Percentiles rank a stretch among this genome's conserved stretches.
Evolutionary conservation across 1,140 invertebrate genomes (phyloP).

Genomic region (Anoplolepis gracilipes): DNA sequence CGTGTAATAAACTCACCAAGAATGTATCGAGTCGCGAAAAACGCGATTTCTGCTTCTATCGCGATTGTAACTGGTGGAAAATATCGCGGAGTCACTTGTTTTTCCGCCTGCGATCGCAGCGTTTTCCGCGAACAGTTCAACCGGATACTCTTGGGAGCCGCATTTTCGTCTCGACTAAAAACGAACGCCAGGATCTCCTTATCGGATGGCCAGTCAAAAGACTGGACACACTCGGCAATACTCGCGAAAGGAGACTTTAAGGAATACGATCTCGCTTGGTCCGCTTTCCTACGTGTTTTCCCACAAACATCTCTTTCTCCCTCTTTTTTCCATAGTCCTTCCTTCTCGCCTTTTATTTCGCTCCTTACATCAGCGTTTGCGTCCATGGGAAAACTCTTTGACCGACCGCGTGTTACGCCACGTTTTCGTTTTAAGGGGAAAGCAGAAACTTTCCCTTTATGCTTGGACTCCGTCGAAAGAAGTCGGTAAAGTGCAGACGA

Average conservation of each 20-base stretch:
- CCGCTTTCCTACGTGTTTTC: conserved; percentile 28
- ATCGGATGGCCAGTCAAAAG: conserved; percentile 68
- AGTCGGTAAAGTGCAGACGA: conserved; percentile 19
- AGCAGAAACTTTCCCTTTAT: conserved; percentile 35
- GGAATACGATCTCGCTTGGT: conserved; percentile 27
- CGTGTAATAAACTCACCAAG: conserved; percentile 1
- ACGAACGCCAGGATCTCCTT: conserved; percentile 26
- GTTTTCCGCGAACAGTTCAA: not conserved
- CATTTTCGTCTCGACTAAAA: conserved; percentile 32
- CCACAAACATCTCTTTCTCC: not conserved
- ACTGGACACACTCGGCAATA: conserved; percentile 41
- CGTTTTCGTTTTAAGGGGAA: conserved; percentile 44
- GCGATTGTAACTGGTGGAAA: not conserved
- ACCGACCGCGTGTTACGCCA: conserved; percentile 54
- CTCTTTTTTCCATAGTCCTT: not conserved
- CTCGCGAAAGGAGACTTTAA: conserved; percentile 40
- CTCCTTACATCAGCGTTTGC: conserved; percentile 7
- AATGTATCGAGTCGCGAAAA: not conserved
- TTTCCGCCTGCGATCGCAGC: conserved; percentile 8
- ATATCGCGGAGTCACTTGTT: conserved; percentile 45
- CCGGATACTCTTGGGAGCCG: not conserved
- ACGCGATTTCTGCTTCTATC: not conserved
- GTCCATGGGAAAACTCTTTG: conserved; percentile 63
- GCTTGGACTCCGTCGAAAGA: conserved; percentile 42
- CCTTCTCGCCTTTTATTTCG: conserved; percentile 1